Conservation (phyloP, 2,797 vertebrate species). For the Trematomus bernacchii region DNA sequence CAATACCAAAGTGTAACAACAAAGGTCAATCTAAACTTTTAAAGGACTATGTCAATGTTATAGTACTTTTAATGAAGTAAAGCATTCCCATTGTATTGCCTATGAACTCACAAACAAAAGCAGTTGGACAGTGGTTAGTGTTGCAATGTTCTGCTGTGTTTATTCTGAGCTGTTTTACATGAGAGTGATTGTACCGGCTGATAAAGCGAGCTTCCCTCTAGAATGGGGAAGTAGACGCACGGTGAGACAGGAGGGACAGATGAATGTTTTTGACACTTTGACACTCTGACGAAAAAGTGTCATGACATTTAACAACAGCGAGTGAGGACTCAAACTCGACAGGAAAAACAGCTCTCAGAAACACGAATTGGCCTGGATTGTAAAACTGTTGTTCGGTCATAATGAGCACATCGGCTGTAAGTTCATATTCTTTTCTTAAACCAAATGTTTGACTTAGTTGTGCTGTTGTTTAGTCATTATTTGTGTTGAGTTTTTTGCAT, state of each 20-base stretch:
- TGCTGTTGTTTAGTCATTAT: background rate
- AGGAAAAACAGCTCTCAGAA: background rate
- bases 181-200: slow-evolving; percentile 33
- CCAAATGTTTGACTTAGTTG: background rate
- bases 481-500: slow-evolving; percentile 1
- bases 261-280: slow-evolving; percentile 29
- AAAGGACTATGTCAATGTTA: background rate
- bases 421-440: slow-evolving; percentile 46
- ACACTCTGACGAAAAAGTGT: slow-evolving; percentile 12
- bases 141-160: slow-evolving; percentile 4
- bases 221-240: slow-evolving; percentile 79
- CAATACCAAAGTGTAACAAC: background rate
- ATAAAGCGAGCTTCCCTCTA: slow-evolving; percentile 79
- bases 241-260: slow-evolving; percentile 36
- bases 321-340: slow-evolving; percentile 18
- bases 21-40: background rate
- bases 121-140: slow-evolving; percentile 14
- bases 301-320: slow-evolving; percentile 37
- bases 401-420: slow-evolving; percentile 74
- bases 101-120: slow-evolving; percentile 2
- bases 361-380: slow-evolving; percentile 2
- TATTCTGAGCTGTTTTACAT: slow-evolving; percentile 35
- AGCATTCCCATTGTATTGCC: background rate
- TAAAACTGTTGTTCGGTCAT: slow-evolving; percentile 14
- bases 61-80: slow-evolving; percentile 1